Evolutionary conservation across 2,888 invertebrate genomes (phyloP), one percentile per base, ranked within the genome.

Genomic region (Dusona sp.): DNA sequence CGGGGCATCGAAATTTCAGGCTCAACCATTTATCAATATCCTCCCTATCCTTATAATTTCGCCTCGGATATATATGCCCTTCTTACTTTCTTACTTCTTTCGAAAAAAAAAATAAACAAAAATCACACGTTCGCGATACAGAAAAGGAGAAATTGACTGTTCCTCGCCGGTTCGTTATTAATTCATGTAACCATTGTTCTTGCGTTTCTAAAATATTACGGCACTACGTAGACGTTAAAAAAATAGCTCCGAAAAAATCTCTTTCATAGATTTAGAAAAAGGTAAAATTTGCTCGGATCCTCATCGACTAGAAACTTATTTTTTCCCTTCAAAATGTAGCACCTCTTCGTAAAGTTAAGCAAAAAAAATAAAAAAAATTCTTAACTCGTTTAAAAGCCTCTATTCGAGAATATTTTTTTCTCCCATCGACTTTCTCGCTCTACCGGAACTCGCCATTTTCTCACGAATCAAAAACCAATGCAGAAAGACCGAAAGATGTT

Each of bases 31-130:
- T 91, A 92, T 93, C 93, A 93, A 93, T 92, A 92, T 92, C 65
- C 11, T 51, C 91, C 92, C 91, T 91, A 92, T 86, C 92, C 91
- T 88, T 93, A 91, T 93, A 93, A 93, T 93, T 93, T 93, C 88
- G 91, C 91, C 89, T 90, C 90, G 22, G 61, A 61, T 48, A 90
- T 91, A 89, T 91, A 19, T 78, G 90, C 87, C 88, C 88, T 88
- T 89, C 88, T 29, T 61, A 29, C 61, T 29, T 61, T 61, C 42
- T 45, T 85, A 51, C 89, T 90, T 90, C 22, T 38, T 89, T 91
- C 87, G 84, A 65, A 25, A 61, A 42, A 61, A 45, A 70, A 68
- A 51, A 87, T 61, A 70, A 70, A 82, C 25, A 48, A 77, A 83
- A 74, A 74, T 54, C 61, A 2, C 29, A 16, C 29, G 61, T 61